Conservation (phyloP, 2,888 invertebrate species). For the Pogonocherus hispidulus region DNA sequence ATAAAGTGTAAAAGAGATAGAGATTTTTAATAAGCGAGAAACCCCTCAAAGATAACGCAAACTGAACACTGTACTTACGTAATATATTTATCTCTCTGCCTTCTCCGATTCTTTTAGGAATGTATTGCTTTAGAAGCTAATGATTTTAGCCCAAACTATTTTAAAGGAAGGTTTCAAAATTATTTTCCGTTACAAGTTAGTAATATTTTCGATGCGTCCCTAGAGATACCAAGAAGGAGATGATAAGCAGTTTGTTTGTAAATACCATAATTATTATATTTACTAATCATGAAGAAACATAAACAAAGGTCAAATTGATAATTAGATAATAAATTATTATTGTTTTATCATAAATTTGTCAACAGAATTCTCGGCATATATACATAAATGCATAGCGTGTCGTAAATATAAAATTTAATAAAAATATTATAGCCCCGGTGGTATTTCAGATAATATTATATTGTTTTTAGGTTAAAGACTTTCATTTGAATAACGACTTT, state of each 20-base stretch:
- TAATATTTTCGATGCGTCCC: not conserved
- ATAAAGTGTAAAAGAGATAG: no score
- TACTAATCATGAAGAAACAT: not conserved
- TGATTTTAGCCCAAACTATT: no score
- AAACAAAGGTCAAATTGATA: conserved; percentile 18
- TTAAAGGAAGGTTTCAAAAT: no score
- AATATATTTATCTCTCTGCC: no score
- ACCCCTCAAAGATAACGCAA: no score
- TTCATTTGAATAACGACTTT: not conserved
- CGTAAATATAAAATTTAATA: not conserved
- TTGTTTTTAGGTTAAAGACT: conserved; percentile 3
- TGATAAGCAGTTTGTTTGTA: conserved; percentile 10
- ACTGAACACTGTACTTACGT: no score
- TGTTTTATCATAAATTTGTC: conserved; percentile 7
- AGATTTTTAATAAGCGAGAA: no score
- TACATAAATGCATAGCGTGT: not conserved
- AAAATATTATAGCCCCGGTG: not conserved
- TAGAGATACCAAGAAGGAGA: not conserved
- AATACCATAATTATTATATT: conserved; percentile 17
- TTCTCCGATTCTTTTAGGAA: no score
- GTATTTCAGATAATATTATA: not conserved
- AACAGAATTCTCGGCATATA: conserved; percentile 4
- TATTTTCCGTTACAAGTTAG: not conserved
- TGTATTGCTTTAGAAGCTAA: no score
- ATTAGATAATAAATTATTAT: conserved; percentile 23